phyloP scores from a whole-genome alignment of 2,797 vertebrate species.

The Lutjanus campechanus region DNA sequence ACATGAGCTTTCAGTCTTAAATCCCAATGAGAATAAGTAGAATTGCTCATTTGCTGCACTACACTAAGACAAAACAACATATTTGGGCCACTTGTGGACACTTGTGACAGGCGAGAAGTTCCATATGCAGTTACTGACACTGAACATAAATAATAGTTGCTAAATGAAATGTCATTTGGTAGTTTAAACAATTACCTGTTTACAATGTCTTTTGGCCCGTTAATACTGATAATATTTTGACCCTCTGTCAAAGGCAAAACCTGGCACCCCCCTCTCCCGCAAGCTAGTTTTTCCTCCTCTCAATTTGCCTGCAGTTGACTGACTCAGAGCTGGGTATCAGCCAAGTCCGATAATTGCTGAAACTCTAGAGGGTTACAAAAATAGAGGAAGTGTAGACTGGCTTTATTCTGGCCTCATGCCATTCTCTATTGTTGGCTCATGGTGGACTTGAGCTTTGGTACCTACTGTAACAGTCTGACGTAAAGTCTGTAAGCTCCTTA shows the following conservation, averaged over 20 bases:
- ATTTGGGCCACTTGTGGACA: neutral
- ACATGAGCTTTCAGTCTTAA: too few species aligned
- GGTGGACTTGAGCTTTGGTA: slow-evolving; percentile 25
- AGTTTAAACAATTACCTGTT: neutral
- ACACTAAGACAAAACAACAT: too few species aligned
- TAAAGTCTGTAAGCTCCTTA: slow-evolving; percentile 42
- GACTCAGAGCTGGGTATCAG: slow-evolving; percentile 26
- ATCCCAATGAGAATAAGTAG: too few species aligned
- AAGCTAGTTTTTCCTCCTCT: neutral
- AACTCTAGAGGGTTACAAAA: slow-evolving; percentile 34
- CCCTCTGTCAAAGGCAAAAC: neutral
- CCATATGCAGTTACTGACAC: too few species aligned
- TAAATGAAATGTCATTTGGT: neutral
- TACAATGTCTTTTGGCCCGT: neutral
- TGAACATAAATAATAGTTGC: neutral
- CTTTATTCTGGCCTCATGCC: slow-evolving; percentile 46
- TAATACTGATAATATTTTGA: slow-evolving; percentile 1
- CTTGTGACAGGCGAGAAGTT: too few species aligned
- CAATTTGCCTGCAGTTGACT: neutral
- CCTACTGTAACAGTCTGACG: slow-evolving; percentile 36
- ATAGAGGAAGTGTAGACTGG: slow-evolving; percentile 33
- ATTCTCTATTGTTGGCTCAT: slow-evolving; percentile 38
- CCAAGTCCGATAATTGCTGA: slow-evolving; percentile 35
- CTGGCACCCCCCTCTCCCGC: slow-evolving; percentile 1
- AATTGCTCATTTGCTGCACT: neutral